Conservation (phyloP, 2,113 vertebrate species). For the Leiothrix lutea region DNA sequence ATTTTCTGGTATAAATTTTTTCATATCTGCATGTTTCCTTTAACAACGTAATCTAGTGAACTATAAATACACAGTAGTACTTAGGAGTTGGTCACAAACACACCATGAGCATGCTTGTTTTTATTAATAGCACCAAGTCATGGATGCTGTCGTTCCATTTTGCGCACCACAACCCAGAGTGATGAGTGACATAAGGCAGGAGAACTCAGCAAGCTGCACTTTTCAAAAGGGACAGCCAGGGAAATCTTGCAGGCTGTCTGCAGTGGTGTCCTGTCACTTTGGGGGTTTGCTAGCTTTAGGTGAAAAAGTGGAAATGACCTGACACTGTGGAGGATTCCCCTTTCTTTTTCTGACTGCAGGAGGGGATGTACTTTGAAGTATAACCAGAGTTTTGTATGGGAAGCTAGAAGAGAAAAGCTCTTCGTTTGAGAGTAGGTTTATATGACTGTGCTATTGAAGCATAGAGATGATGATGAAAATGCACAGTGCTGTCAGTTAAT, state of each 20-base stretch:
- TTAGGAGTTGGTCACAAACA: neutral
- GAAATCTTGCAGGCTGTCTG: neutral
- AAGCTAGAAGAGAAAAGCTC: neutral
- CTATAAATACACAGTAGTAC: neutral
- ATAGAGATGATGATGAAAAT: neutral
- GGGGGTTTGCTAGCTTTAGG: neutral
- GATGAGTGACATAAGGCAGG: neutral
- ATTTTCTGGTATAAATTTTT: neutral
- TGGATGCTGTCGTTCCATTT: neutral
- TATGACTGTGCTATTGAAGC: neutral
- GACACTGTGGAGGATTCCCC: neutral
- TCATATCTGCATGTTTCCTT: neutral
- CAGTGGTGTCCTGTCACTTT: fast-evolving
- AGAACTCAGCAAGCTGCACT: neutral
- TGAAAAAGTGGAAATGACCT: neutral
- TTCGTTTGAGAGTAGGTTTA: neutral
- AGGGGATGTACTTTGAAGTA: neutral
- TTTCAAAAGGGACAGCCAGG: neutral
- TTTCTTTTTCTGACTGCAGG: neutral
- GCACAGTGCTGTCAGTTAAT: neutral
- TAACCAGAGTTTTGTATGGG: neutral
- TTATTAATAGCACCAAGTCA: conserved; percentile 28
- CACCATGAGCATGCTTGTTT: neutral
- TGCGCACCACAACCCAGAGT: neutral
- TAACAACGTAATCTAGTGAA: neutral